Conservation (phyloP, 2,113 vertebrate species). For the Anarhynchus alexandrinus region DNA sequence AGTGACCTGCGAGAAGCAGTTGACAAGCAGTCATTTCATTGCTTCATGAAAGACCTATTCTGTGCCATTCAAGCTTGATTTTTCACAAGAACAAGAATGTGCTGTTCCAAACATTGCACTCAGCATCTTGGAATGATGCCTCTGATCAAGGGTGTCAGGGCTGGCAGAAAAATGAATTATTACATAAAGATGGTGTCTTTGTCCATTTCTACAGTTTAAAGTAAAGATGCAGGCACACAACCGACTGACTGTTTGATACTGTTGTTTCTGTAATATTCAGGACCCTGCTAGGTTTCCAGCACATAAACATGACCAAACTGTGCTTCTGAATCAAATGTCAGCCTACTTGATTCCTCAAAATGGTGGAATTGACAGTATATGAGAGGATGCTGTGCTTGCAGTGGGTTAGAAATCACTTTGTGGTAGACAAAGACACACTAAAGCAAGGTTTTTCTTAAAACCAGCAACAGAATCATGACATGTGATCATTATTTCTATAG, state of each 20-base stretch:
- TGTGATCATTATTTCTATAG: background rate
- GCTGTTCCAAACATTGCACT: background rate
- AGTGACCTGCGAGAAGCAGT: background rate
- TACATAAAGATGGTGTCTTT: background rate
- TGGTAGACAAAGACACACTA: background rate
- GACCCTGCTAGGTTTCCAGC: background rate
- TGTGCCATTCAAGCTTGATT: background rate
- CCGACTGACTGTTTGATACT: background rate
- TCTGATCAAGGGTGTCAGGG: background rate
- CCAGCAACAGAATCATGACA: background rate
- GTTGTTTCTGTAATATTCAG: background rate
- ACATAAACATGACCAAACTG: background rate
- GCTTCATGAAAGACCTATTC: background rate
- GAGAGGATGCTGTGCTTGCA: background rate
- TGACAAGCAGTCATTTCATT: background rate
- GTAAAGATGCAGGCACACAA: background rate
- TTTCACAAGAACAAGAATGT: background rate
- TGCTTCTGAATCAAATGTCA: background rate
- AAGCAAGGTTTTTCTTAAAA: background rate
- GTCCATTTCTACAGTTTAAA: background rate
- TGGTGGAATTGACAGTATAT: background rate
- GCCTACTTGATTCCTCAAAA: background rate
- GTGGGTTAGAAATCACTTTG: background rate
- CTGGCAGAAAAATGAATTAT: background rate
- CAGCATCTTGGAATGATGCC: background rate